Conservation (phyloP, 1,140 invertebrate species). For the Penaeus indicus region DNA sequence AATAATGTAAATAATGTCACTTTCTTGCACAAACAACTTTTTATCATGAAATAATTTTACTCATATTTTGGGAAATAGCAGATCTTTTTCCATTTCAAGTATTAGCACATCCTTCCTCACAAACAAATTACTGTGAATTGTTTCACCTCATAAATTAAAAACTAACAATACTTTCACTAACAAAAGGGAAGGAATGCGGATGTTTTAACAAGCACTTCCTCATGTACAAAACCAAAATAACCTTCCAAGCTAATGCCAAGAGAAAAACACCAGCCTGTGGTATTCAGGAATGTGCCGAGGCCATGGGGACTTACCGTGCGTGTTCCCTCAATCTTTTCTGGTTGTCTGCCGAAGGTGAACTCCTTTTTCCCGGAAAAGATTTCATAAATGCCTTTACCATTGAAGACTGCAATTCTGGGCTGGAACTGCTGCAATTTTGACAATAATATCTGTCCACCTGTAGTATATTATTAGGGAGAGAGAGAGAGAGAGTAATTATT, state of each 20-base stretch:
- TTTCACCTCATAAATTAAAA: background rate
- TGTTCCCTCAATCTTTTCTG: constrained; percentile 91
- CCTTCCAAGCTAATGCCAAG: background rate
- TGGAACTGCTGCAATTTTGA: constrained; percentile 93
- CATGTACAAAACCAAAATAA: background rate
- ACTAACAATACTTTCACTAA: background rate
- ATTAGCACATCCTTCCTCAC: too few species aligned
- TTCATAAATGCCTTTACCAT: constrained; percentile 98
- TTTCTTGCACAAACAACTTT: too few species aligned
- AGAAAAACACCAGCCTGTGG: background rate
- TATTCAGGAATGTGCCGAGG: background rate
- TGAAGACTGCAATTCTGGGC: constrained; percentile 98
- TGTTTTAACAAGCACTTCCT: background rate
- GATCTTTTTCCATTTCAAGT: too few species aligned
- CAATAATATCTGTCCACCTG: constrained; percentile 86
- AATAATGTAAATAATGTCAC: background rate
- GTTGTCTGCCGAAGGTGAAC: constrained; percentile 95
- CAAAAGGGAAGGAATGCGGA: background rate
- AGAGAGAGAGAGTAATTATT: constrained; percentile 5
- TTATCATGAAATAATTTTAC: too few species aligned
- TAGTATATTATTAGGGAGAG: constrained; percentile 47
- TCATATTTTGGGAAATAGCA: too few species aligned
- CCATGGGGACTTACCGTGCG: constrained; percentile 83
- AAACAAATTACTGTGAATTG: too few species aligned
- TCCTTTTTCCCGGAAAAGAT: constrained; percentile 98